Conservation (phyloP, 2,888 invertebrate genomes). For the Parascotia fuliginaria region DNA sequence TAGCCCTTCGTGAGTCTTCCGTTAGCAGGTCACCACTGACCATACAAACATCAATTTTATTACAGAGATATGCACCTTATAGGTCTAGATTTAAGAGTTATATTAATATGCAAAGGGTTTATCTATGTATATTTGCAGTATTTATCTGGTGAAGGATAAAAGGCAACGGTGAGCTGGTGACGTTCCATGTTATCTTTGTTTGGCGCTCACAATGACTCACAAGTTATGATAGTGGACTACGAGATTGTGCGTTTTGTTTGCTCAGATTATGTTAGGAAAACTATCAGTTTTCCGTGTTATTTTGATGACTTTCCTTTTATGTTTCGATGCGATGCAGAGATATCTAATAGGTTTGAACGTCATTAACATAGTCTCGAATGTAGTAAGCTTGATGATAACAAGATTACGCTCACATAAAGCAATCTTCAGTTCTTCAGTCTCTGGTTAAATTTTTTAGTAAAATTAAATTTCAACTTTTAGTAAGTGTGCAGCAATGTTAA, state of each 20-base stretch:
- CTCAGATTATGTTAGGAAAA: neutral
- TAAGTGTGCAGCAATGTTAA: no score
- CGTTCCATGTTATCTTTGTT: constrained; percentile 37
- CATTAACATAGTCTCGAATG: no score
- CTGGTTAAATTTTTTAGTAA: no score
- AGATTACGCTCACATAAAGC: no score
- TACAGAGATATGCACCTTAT: constrained; percentile 20
- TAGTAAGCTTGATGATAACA: no score
- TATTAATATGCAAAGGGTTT: constrained; percentile 6
- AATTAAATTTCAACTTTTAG: no score
- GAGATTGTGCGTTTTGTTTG: constrained; percentile 4
- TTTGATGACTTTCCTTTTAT: no score
- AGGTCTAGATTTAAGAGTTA: constrained; percentile 4
- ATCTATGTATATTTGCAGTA: constrained; percentile 21
- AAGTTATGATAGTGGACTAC: constrained; percentile 14
- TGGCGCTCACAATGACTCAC: constrained; percentile 39
- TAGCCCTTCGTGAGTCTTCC: constrained; percentile 17
- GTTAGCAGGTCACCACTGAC: constrained; percentile 20
- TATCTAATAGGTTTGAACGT: no score
- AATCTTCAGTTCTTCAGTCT: no score
- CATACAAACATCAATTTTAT: constrained; percentile 2
- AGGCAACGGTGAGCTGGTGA: constrained; percentile 22
- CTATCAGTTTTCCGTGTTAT: neutral
- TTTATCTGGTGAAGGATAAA: constrained; percentile 23
- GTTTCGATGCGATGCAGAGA: no score